Conservation (phyloP, 2,113 vertebrate species). For the Oryzias curvinotus region DNA sequence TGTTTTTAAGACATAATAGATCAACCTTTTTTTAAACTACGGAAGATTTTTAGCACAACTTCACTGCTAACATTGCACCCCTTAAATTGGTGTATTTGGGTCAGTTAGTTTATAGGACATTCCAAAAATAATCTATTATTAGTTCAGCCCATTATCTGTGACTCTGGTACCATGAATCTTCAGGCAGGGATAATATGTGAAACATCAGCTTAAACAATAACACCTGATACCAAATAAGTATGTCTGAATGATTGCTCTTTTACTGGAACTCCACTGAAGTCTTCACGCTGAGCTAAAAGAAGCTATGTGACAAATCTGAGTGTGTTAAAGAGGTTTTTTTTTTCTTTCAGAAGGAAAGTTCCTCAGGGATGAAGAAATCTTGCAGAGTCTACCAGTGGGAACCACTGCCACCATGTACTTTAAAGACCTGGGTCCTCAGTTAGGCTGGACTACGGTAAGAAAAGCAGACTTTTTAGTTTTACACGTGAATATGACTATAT, state of each 20-base stretch:
- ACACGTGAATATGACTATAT: too few relatives aligned
- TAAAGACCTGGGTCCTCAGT: slow-evolving; percentile 87
- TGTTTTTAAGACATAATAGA: too few relatives aligned
- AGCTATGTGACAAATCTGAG: too few relatives aligned
- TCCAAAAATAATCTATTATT: slow-evolving; percentile 65
- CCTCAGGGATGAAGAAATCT: slow-evolving; percentile 82
- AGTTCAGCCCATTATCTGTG: slow-evolving; percentile 31
- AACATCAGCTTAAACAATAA: slow-evolving; percentile 7
- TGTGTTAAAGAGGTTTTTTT: neutral
- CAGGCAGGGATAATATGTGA: slow-evolving; percentile 21
- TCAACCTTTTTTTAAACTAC: too few relatives aligned
- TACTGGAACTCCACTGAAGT: neutral
- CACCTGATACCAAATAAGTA: too few relatives aligned
- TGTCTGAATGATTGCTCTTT: too few relatives aligned
- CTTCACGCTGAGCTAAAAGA: too few relatives aligned
- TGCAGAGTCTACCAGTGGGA: slow-evolving; percentile 85
- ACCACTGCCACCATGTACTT: slow-evolving; percentile 86
- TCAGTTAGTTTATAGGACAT: slow-evolving; percentile 30
- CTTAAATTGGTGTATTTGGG: slow-evolving; percentile 44
- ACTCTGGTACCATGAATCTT: slow-evolving; percentile 27
- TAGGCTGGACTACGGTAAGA: slow-evolving; percentile 88
- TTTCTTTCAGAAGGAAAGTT: slow-evolving; percentile 80
- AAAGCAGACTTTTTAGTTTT: neutral
- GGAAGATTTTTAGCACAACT: slow-evolving; percentile 1
- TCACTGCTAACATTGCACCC: slow-evolving; percentile 18